A percentile compares a stretch with the other conserved stretches of the same genome.
Evolutionary conservation across 2,113 vertebrate genomes (phyloP).

Genomic region (Phrynocephalus versicolor): DNA sequence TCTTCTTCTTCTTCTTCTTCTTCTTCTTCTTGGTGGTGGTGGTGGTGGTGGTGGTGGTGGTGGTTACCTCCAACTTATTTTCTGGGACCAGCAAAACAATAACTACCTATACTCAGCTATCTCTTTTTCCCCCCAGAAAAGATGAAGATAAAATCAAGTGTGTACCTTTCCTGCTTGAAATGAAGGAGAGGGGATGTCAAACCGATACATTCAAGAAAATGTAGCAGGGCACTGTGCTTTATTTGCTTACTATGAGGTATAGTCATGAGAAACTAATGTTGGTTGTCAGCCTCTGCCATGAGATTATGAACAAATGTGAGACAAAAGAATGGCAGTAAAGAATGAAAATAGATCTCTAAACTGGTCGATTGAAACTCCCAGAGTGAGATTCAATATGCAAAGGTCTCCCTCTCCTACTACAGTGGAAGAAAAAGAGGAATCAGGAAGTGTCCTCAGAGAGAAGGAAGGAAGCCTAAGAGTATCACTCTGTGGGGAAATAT

Average conservation of each 20-base stretch:
- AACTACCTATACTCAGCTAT: not conserved
- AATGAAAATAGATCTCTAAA: slow-evolving; percentile 9
- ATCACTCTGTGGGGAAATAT: too few relatives aligned
- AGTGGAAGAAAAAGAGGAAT: too few relatives aligned
- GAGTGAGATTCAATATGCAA: too few relatives aligned
- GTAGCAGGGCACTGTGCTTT: slow-evolving; percentile 55
- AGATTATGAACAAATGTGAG: slow-evolving; percentile 60
- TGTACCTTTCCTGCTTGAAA: slow-evolving; percentile 63
- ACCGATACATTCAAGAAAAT: slow-evolving; percentile 62
- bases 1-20: too few relatives aligned
- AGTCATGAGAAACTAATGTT: slow-evolving; percentile 70
- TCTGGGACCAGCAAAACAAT: not conserved
- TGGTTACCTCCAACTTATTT: too few relatives aligned
- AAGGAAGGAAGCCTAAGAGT: too few relatives aligned
- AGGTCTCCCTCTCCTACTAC: too few relatives aligned
- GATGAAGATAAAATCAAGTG: slow-evolving; percentile 50
- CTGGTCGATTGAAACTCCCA: too few relatives aligned
- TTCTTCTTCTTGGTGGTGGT: too few relatives aligned
- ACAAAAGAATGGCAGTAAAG: slow-evolving; percentile 51
- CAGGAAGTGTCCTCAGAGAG: too few relatives aligned
- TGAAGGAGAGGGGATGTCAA: slow-evolving; percentile 54
- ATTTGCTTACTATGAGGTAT: slow-evolving; percentile 62
- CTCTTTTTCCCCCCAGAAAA: slow-evolving; percentile 43
- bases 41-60: too few relatives aligned
- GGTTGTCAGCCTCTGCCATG: slow-evolving; percentile 65